phyloP scores from a whole-genome alignment of 2,888 invertebrate genomes.

The Polyploca ridens region DNA sequence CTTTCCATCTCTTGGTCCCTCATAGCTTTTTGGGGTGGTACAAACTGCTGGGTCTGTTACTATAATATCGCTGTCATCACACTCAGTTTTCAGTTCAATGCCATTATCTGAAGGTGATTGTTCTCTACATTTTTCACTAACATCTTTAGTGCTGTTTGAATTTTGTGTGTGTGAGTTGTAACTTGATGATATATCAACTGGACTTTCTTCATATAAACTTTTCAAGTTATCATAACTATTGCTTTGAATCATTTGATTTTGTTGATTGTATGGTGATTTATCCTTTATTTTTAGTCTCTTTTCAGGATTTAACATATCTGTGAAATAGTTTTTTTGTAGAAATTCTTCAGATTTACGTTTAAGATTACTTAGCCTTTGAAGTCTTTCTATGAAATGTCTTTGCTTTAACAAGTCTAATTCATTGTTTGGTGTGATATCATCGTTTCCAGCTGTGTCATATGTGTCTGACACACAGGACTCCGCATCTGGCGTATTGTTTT shows the following conservation, averaged over 20 bases:
- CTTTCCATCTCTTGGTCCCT: constrained; percentile 62
- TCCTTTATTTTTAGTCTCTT: constrained; percentile 76
- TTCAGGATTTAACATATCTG: constrained; percentile 65
- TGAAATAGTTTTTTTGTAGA: constrained; percentile 72
- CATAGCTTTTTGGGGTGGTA: constrained; percentile 68
- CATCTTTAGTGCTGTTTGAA: constrained; percentile 49
- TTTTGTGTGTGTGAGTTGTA: constrained; percentile 59
- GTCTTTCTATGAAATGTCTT: constrained; percentile 74
- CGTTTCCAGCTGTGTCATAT: constrained; percentile 56
- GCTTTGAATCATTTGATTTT: constrained; percentile 54
- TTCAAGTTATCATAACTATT: constrained; percentile 66
- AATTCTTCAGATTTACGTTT: constrained; percentile 81
- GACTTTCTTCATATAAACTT: constrained; percentile 68
- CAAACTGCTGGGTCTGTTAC: constrained; percentile 76
- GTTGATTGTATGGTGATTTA: constrained; percentile 58
- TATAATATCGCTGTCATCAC: constrained; percentile 77
- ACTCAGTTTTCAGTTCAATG: constrained; percentile 75
- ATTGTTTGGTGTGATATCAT: constrained; percentile 58
- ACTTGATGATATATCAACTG: constrained; percentile 63
- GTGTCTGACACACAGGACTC: constrained; percentile 65
- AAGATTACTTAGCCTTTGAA: constrained; percentile 72
- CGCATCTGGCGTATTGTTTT: constrained; percentile 59
- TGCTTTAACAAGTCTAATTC: constrained; percentile 69
- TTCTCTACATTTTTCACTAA: constrained; percentile 58
- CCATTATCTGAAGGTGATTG: constrained; percentile 50